Base-by-base conservation (phyloP, 2,113 vertebrate genomes). In the Ailuropoda melanoleuca region DNA sequence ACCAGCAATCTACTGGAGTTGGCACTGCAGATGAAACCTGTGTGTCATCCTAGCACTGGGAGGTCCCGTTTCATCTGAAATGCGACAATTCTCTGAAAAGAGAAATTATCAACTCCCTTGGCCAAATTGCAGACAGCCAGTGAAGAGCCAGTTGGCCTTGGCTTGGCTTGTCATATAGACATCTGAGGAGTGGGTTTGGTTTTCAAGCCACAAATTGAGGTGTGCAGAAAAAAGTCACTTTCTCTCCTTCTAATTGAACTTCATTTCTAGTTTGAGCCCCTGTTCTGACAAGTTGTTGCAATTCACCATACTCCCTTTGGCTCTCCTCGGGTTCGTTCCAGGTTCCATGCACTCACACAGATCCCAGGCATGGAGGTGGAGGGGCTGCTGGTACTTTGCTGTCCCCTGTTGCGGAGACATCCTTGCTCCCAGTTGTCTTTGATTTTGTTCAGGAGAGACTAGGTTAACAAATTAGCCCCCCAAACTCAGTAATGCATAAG, bases 191-290 rank as follows among this genome's bases (percentile, higher is more conserved):
- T 5, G 9, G 75, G 62, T 83, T 97, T 39, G 37, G 29, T 92
- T 95, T 97, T 96, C 94, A 93, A 97, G 84, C 95, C 97, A 81
- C 97, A 98, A 75, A 97, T 68, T 96, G 94, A 97, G 90, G 96
- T 97, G 90, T 93, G 68, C 75, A 94, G 60, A 77, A 95, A 95
- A 93, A 95, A 97, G 66, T 80, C n/a, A 89, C n/a, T 93, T 56
- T 91, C 68, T 72, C 90, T 91, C 43, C 90, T 62, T 97, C 74
- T 77, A 90, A 95, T 70, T 87, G 96, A 90, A 93, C 72, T 74
- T 96, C 53, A 70, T 93, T 91, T 94, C 86, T 39, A 8, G n/a
- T 78, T 83, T 94, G 89, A 93, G 55, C 21, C 43, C 80, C 56
- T 85, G 34, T 46, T 83, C 48, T 77, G 70, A 58, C 50, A 89